These are phyloP conservation scores for Mactra quadrangularis DNA, from an alignment of 1,140 invertebrate genomes.

Conservation along the genomic window DNA sequence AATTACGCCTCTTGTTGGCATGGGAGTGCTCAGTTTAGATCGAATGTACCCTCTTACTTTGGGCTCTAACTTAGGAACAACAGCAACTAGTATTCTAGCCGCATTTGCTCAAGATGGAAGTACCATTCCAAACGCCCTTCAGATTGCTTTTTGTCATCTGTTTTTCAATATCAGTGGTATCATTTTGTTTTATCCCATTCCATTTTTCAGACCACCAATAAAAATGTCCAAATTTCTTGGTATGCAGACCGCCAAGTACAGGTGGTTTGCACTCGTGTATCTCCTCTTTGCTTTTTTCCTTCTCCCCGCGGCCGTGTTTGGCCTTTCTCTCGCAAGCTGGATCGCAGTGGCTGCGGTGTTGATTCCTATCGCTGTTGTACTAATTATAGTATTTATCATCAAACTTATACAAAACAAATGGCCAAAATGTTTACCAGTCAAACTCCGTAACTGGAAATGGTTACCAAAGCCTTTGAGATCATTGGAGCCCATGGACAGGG, in stretches of 20 bases:
- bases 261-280: conserved; percentile 87
- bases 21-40: conserved; percentile 86
- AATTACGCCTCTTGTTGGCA: conserved; percentile 87
- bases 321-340: conserved; percentile 76
- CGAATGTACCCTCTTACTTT: conserved; percentile 87
- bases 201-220: conserved; percentile 85
- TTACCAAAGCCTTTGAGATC: conserved; percentile 73
- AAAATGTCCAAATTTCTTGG: conserved; percentile 85
- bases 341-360: conserved; percentile 72
- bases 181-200: conserved; percentile 87
- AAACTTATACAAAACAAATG: conserved; percentile 73
- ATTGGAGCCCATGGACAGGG: conserved; percentile 68
- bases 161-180: conserved; percentile 83
- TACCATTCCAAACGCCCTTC: conserved; percentile 71
- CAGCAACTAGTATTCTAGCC: conserved; percentile 86
- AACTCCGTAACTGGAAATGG: conserved; percentile 75
- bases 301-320: conserved; percentile 84
- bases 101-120: conserved; percentile 83
- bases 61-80: conserved; percentile 88
- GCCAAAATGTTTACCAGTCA: conserved; percentile 65
- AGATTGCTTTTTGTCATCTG: conserved; percentile 82
- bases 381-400: conserved; percentile 70
- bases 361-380: conserved; percentile 62
- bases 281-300: conserved; percentile 85
- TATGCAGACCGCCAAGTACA: conserved; percentile 84